These are phyloP conservation scores for Micropoecilia bifurca DNA, from an alignment of 2,797 vertebrate genomes.

Conservation along the genomic window DNA sequence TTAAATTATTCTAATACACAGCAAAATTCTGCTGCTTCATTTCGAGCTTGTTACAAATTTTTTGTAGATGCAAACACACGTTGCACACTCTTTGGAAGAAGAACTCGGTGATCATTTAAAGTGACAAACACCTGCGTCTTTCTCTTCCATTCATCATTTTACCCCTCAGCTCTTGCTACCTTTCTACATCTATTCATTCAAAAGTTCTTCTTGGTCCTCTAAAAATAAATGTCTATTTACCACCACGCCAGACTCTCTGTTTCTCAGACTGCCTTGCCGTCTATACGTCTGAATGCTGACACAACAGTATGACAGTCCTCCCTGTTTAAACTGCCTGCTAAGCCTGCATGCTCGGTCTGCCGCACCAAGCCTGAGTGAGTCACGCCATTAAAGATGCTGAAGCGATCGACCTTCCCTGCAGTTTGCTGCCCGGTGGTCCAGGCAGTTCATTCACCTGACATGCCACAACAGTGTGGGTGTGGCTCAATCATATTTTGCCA, in stretches of 20 bases:
- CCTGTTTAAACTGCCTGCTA: constrained; percentile 33
- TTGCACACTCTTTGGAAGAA: constrained; percentile 38
- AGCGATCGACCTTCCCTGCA: constrained; percentile 61
- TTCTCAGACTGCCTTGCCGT: neutral
- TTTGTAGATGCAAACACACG: constrained; percentile 5
- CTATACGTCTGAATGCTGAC: constrained; percentile 40
- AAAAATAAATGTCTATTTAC: constrained; percentile 5
- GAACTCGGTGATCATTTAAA: constrained; percentile 43
- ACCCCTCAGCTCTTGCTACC: neutral
- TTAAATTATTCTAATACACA: neutral
- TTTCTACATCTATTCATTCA: neutral
- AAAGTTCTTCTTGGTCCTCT: constrained; percentile 5
- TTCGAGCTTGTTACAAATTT: neutral
- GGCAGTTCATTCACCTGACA: constrained; percentile 27
- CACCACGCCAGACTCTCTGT: constrained; percentile 6
- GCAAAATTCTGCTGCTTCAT: neutral
- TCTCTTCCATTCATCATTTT: constrained; percentile 3
- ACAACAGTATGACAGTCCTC: constrained; percentile 40
- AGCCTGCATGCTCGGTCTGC: constrained; percentile 43
- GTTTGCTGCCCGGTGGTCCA: constrained; percentile 34
- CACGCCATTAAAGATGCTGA: constrained; percentile 68
- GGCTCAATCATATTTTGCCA: constrained; percentile 14
- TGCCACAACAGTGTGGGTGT: constrained; percentile 35
- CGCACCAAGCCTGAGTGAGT: constrained; percentile 67
- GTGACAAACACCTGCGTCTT: constrained; percentile 45